A percentile compares a stretch with the other conserved stretches of the same genome.
These are phyloP conservation scores for Alloscopus bannaensis DNA, from an alignment of 2,888 invertebrate species.

Conservation along the genomic window DNA sequence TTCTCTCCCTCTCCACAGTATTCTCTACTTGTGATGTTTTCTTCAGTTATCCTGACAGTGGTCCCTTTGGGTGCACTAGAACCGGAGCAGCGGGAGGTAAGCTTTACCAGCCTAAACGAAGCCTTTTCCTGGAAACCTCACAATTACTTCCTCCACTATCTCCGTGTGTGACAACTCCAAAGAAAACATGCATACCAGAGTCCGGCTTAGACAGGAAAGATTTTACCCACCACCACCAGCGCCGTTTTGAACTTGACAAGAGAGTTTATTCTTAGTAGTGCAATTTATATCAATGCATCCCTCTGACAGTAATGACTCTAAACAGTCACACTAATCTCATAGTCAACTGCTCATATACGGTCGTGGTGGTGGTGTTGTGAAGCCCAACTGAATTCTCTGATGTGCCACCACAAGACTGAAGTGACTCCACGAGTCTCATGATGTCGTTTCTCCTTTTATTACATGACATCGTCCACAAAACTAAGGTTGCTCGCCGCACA, in stretches of 20 bases:
- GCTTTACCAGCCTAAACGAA: slow-evolving; percentile 18
- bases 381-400: no score
- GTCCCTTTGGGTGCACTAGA: slow-evolving; percentile 57
- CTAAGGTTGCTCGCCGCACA: no score
- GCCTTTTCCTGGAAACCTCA: slow-evolving; percentile 49
- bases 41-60: slow-evolving; percentile 56
- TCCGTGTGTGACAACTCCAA: background rate
- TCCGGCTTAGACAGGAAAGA: background rate
- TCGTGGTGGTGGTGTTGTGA: no score
- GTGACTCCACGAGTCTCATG: no score
- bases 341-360: no score
- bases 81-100: slow-evolving; percentile 31
- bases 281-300: slow-evolving; percentile 61
- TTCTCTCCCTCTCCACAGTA: slow-evolving; percentile 46
- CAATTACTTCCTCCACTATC: slow-evolving; percentile 30
- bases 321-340: slow-evolving; percentile 33
- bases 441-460: no score
- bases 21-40: slow-evolving; percentile 49
- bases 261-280: slow-evolving; percentile 41
- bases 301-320: slow-evolving; percentile 54
- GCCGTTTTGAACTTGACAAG: slow-evolving; percentile 42
- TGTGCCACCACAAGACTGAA: no score
- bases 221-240: background rate
- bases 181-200: no score
- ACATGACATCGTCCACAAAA: no score